Base-by-base conservation (phyloP, 2,113 vertebrate species). In the Vulpes vulpes region DNA sequence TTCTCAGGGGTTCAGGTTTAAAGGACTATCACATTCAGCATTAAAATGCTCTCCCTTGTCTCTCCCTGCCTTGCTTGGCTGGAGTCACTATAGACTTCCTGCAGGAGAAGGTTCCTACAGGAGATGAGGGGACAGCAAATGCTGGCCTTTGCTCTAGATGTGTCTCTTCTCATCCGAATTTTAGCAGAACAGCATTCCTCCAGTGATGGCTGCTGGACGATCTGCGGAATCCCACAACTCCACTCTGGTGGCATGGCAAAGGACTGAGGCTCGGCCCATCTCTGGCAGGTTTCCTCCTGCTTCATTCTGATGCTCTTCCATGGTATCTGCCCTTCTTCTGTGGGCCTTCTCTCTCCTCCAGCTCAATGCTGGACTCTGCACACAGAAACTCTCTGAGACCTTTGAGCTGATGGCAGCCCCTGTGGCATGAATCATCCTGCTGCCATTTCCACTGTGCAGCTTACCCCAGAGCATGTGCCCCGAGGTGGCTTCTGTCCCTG, bases 121-220 rank as follows among this genome's bases (percentile, higher is more conserved):
- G 43, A 49, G 19, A 78, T 1, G 1, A 0, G 4, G 2, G 25
- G 64, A n/a, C 65, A 51, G 25, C 0, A 2, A 23, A 3, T 35
- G 67, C 62, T 59, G 32, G 43, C 17, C 55, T 79, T 91, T 22
- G 38, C 11, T 80, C 49, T 69, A 30, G 20, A 30, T 11, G 2
- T 25, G 7, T 38, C n/a, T 73, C 85, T 73, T 81, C 62, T 62
- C 7, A 1, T 59, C 27, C 65, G 43, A 64, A 83, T 43, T 51
- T 53, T 16, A 95, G 10, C 35, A 53, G 59, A 95, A 80, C 35
- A 10, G 15, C 38, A 3, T 4, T 78, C 23, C n/a, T 88, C 4
- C 11, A 27, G 59, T 43, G 14, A 25, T 0, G 16, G 14, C 20
- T 20, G 2, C 49, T 4, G 38, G 30, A 43, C 91, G 15, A 14